Conservation (phyloP, 2,113 vertebrate species). For the Melanostigma gelatinosum region DNA sequence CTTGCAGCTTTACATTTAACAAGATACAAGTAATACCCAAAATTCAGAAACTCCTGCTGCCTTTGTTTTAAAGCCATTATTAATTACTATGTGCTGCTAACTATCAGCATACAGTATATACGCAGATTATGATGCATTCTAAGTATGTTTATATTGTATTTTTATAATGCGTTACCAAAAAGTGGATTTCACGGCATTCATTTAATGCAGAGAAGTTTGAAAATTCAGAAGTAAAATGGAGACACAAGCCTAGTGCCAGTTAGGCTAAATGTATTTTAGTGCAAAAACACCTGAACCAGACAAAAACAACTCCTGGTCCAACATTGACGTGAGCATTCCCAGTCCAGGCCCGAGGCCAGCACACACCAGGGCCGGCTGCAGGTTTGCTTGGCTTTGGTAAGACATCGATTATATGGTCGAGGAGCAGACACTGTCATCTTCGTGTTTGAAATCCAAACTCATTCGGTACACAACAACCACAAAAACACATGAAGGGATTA, state of each 20-base stretch:
- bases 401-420: background rate
- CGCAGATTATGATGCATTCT: background rate
- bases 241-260: background rate
- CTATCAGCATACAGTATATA: background rate
- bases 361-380: background rate
- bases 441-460: background rate
- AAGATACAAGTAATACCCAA: too few species aligned
- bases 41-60: too few species aligned
- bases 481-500: constrained; percentile 30
- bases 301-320: background rate
- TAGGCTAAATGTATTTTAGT: background rate
- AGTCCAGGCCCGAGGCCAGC: background rate
- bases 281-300: background rate
- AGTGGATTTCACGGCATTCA: background rate
- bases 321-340: background rate
- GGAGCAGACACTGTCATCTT: background rate
- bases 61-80: too few species aligned
- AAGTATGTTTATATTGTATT: background rate
- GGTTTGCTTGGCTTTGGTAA: background rate
- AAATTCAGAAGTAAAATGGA: background rate
- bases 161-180: background rate
- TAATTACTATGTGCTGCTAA: background rate
- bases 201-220: background rate
- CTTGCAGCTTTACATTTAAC: too few species aligned
- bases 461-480: background rate